These are phyloP conservation scores for Nymphalis io DNA, from an alignment of 1,140 invertebrate genomes.

Conservation along the genomic window DNA sequence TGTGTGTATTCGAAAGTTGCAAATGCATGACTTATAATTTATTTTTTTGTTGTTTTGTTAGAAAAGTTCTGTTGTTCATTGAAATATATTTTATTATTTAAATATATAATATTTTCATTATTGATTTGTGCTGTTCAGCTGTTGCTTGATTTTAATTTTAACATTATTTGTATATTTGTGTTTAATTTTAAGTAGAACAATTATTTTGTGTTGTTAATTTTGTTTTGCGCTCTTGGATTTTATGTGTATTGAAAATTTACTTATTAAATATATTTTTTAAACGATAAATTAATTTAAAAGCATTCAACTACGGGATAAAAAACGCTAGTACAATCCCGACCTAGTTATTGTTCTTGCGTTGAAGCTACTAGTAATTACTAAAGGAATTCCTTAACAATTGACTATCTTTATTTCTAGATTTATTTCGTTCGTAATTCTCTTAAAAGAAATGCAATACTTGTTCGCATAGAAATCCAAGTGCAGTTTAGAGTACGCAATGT, in stretches of 20 bases:
- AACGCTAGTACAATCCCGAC: too few relatives aligned
- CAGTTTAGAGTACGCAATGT: constrained; percentile 31
- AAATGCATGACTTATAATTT: too few relatives aligned
- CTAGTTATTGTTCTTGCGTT: too few relatives aligned
- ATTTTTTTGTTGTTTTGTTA: too few relatives aligned
- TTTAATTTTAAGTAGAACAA: constrained; percentile 29
- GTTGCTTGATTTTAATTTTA: constrained; percentile 4
- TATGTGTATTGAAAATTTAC: neutral
- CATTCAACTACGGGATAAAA: too few relatives aligned
- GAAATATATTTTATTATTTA: constrained; percentile 4
- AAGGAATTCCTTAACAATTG: too few relatives aligned
- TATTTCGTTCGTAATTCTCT: too few relatives aligned
- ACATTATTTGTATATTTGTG: constrained; percentile 27
- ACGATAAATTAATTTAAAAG: too few relatives aligned
- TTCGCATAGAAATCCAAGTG: constrained; percentile 14
- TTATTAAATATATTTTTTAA: neutral
- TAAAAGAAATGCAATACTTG: neutral
- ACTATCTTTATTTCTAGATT: too few relatives aligned
- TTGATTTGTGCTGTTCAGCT: constrained; percentile 6
- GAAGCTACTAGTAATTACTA: too few relatives aligned
- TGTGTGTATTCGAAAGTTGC: too few relatives aligned
- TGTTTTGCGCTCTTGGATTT: constrained; percentile 15
- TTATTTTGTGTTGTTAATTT: constrained; percentile 27
- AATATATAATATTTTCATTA: constrained; percentile 9
- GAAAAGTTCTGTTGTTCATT: neutral